Evolutionary conservation across 1,140 invertebrate genomes (phyloP).

Genomic region (Diprion similis): DNA sequence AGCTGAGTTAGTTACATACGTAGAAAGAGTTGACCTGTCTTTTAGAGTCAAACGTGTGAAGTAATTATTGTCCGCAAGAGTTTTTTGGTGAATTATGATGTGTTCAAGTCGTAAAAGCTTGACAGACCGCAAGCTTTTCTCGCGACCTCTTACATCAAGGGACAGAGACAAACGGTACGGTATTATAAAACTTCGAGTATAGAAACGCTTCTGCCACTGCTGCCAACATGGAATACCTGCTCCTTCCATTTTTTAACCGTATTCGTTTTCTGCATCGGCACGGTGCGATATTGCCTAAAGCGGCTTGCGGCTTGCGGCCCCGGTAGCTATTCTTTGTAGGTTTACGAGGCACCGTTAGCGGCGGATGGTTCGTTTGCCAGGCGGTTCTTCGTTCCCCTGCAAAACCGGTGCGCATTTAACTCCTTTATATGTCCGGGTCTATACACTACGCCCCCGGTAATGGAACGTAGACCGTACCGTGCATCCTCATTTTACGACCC

Average conservation of each 20-base stretch:
- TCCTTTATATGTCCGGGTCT: background rate
- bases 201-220: background rate
- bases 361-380: background rate
- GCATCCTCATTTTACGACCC: conserved; percentile 1
- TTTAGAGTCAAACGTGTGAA: too few relatives aligned
- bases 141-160: too few relatives aligned
- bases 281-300: background rate
- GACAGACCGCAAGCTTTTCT: too few relatives aligned
- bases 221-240: background rate
- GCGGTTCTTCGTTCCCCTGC: too few relatives aligned
- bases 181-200: background rate
- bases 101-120: too few relatives aligned
- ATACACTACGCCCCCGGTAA: background rate
- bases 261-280: background rate
- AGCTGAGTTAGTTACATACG: too few relatives aligned
- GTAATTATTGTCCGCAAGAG: too few relatives aligned
- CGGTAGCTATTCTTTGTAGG: background rate
- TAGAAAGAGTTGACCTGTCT: too few relatives aligned
- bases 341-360: conserved; percentile 1
- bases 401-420: background rate
- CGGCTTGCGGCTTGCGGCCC: background rate
- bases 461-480: background rate
- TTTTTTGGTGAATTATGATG: too few relatives aligned
- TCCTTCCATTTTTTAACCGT: background rate
- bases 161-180: background rate